A percentile compares a stretch with the other conserved stretches of the same genome.
Conservation (phyloP, 2,888 invertebrate genomes). For the Drosophila buzzatii region DNA sequence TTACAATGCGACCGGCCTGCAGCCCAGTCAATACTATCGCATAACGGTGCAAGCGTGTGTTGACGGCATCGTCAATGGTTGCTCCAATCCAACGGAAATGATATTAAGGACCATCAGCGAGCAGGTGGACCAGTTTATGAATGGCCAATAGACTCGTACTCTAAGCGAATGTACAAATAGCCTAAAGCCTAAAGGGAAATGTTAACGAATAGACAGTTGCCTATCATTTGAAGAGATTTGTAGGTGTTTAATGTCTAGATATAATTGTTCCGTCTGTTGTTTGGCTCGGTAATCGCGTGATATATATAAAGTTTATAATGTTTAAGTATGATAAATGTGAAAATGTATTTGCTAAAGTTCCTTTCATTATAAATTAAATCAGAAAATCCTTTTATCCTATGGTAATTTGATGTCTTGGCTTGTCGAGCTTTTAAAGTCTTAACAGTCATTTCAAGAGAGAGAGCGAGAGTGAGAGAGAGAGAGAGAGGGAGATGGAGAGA, state of each 20-base stretch:
- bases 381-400: constrained; percentile 60
- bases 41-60: constrained; percentile 81
- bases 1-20: constrained; percentile 55
- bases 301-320: constrained; percentile 31
- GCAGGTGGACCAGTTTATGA: constrained; percentile 53
- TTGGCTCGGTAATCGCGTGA: constrained; percentile 6
- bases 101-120: constrained; percentile 58
- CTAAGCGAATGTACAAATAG: constrained; percentile 1
- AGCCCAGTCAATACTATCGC: constrained; percentile 65
- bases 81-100: constrained; percentile 75
- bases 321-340: constrained; percentile 38
- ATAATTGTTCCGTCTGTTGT: constrained; percentile 19
- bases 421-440: constrained; percentile 47
- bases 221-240: background rate
- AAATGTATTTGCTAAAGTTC: constrained; percentile 51
- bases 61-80: constrained; percentile 68
- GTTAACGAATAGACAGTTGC: background rate
- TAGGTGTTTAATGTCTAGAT: constrained; percentile 7
- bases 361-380: constrained; percentile 46
- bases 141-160: constrained; percentile 7
- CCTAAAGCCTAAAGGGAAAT: no score
- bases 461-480: constrained; percentile 11
- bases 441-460: constrained; percentile 40
- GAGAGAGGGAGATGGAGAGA: background rate
- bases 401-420: constrained; percentile 71